Conservation (phyloP, 2,113 vertebrate species). For the Garra rufa region DNA sequence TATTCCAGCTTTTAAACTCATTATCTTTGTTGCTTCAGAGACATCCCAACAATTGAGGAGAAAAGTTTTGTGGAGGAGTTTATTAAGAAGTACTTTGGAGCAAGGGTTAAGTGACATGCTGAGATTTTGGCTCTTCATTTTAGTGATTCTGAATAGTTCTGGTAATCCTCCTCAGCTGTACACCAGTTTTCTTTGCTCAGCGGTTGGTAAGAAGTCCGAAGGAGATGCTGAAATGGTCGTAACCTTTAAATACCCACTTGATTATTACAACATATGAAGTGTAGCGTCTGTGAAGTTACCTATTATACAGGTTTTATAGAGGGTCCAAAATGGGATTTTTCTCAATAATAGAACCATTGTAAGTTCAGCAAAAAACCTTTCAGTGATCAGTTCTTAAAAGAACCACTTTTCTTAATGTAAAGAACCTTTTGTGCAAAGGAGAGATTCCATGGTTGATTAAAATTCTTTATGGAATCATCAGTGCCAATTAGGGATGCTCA, state of each 20-base stretch:
- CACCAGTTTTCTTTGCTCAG: background rate
- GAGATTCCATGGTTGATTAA: background rate
- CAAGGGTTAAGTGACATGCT: slow-evolving; percentile 10
- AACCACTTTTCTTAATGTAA: background rate
- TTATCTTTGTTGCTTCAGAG: slow-evolving; percentile 6
- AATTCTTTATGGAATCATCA: background rate
- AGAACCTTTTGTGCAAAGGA: background rate
- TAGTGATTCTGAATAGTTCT: slow-evolving; percentile 9
- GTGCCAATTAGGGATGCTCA: too few relatives aligned
- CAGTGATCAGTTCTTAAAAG: background rate
- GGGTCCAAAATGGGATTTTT: background rate
- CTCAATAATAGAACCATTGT: too few relatives aligned
- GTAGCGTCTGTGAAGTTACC: background rate
- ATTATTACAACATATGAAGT: background rate
- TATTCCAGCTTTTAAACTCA: slow-evolving; percentile 41
- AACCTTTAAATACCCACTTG: slow-evolving; percentile 7
- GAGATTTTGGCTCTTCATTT: slow-evolving; percentile 6
- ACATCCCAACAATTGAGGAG: background rate
- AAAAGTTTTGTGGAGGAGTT: slow-evolving; percentile 9
- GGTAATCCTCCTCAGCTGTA: slow-evolving; percentile 18
- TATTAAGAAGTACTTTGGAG: slow-evolving; percentile 17
- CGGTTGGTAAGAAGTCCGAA: background rate
- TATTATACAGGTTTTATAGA: background rate
- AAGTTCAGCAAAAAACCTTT: too few relatives aligned
- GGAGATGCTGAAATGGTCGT: background rate